Percentiles rank a stretch among this genome's conserved stretches.
phyloP scores from a whole-genome alignment of 2,888 invertebrate genomes.

The Poecilobothrus nobilitatus region DNA sequence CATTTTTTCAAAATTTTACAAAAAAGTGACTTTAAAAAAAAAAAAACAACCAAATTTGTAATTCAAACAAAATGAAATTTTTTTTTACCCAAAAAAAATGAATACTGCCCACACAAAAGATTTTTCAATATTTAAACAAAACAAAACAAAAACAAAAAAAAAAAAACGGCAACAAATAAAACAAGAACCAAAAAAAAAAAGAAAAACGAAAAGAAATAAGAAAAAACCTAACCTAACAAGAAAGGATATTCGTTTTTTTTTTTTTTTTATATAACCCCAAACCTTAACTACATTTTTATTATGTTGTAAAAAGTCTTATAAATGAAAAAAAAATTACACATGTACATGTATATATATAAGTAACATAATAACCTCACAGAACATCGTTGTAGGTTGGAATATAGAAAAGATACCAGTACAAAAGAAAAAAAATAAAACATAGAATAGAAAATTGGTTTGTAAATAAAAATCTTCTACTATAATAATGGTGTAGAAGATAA shows the following conservation, averaged over 20 bases:
- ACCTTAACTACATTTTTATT: constrained; percentile 6
- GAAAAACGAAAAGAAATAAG: not conserved
- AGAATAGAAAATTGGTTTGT: too few species aligned
- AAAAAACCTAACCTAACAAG: constrained; percentile 3
- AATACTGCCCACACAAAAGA: constrained; percentile 3
- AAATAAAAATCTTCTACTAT: too few species aligned
- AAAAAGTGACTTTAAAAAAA: too few species aligned
- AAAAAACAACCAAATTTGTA: not conserved
- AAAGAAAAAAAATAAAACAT: too few species aligned
- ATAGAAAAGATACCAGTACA: not conserved
- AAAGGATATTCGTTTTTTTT: not conserved
- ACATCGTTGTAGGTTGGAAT: not conserved
- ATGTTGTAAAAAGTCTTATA: constrained; percentile 2
- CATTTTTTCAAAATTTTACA: too few species aligned
- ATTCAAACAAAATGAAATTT: not conserved
- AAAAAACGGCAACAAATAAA: not conserved
- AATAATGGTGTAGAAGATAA: too few species aligned
- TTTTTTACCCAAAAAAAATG: not conserved
- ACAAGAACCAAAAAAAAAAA: not conserved
- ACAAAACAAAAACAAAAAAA: not conserved
- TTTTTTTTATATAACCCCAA: not conserved
- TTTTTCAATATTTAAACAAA: not conserved
- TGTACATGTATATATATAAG: too few species aligned
- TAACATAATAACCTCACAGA: not conserved
- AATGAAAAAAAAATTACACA: not conserved